A percentile compares a stretch with the other conserved stretches of the same genome.
phyloP scores from a whole-genome alignment of 2,797 vertebrate genomes.

The Nannoperca australis region DNA sequence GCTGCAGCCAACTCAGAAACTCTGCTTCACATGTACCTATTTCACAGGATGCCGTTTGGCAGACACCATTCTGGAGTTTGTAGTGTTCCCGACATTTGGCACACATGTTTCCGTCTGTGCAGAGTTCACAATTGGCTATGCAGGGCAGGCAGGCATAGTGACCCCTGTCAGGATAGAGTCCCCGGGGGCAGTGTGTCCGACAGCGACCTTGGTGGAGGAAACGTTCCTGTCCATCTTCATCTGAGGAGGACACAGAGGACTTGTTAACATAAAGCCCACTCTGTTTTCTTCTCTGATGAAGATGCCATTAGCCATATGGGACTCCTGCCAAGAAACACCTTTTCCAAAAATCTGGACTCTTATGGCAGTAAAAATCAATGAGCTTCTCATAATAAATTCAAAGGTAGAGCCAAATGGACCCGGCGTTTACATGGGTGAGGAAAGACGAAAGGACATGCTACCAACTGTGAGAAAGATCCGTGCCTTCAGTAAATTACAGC shows the following conservation, averaged over 20 bases:
- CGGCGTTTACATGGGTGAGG: slow-evolving; percentile 16
- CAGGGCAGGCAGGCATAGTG: slow-evolving; percentile 85
- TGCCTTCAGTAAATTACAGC: slow-evolving; percentile 19
- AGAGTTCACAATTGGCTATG: slow-evolving; percentile 88
- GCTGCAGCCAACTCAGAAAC: neutral
- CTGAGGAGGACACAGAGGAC: slow-evolving; percentile 68
- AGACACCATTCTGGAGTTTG: slow-evolving; percentile 84
- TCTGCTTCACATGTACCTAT: slow-evolving; percentile 75
- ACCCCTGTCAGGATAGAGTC: slow-evolving; percentile 84
- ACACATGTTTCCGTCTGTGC: slow-evolving; percentile 84
- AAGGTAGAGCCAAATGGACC: slow-evolving; percentile 31
- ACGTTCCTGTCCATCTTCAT: slow-evolving; percentile 86
- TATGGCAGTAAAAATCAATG: slow-evolving; percentile 46
- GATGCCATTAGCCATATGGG: slow-evolving; percentile 28
- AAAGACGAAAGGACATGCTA: slow-evolving; percentile 31
- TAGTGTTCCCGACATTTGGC: slow-evolving; percentile 87
- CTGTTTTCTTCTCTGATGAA: slow-evolving; percentile 34
- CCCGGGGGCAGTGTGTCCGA: slow-evolving; percentile 85
- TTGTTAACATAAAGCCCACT: slow-evolving; percentile 39
- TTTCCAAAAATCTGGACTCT: slow-evolving; percentile 26
- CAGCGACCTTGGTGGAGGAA: slow-evolving; percentile 88
- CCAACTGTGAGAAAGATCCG: slow-evolving; percentile 43
- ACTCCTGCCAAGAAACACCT: slow-evolving; percentile 7
- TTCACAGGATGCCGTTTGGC: slow-evolving; percentile 79
- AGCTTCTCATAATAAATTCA: slow-evolving; percentile 39